These are phyloP conservation scores for Drosophila recens DNA, from an alignment of 2,888 invertebrate genomes.

Conservation along the genomic window DNA sequence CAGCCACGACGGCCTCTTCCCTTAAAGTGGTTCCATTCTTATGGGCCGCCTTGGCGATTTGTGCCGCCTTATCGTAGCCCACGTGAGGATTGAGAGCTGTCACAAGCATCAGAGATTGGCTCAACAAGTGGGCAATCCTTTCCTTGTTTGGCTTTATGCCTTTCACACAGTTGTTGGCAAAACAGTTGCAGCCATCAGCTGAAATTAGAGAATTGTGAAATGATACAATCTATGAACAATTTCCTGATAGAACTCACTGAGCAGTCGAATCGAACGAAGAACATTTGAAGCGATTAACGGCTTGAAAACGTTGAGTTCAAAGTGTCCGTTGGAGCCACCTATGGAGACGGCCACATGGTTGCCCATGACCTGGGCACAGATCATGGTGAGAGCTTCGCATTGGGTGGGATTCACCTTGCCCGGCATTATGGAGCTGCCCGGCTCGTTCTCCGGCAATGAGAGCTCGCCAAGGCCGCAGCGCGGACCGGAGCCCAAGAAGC, in stretches of 20 bases:
- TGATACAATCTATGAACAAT: background rate
- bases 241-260: slow-evolving; percentile 86
- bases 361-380: slow-evolving; percentile 97
- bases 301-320: slow-evolving; percentile 99
- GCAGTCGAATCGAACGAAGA: slow-evolving; percentile 92
- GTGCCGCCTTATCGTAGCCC: slow-evolving; percentile 97
- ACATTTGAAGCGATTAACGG: slow-evolving; percentile 97
- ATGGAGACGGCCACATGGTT: slow-evolving; percentile 97
- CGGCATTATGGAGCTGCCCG: slow-evolving; percentile 99
- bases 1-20: slow-evolving; percentile 93
- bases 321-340: slow-evolving; percentile 98
- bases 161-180: slow-evolving; percentile 93
- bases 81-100: slow-evolving; percentile 98
- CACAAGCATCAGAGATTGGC: slow-evolving; percentile 97
- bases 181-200: slow-evolving; percentile 92
- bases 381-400: slow-evolving; percentile 98
- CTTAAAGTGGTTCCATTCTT: slow-evolving; percentile 94
- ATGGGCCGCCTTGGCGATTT: slow-evolving; percentile 98
- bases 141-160: slow-evolving; percentile 91
- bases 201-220: background rate
- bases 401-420: slow-evolving; percentile 99
- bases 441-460: slow-evolving; percentile 97
- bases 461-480: slow-evolving; percentile 98
- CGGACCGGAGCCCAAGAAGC: slow-evolving; percentile 97
- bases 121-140: slow-evolving; percentile 91